Evolutionary conservation across 2,797 vertebrate species (phyloP).

Genomic region (Sebastes miniatus): DNA sequence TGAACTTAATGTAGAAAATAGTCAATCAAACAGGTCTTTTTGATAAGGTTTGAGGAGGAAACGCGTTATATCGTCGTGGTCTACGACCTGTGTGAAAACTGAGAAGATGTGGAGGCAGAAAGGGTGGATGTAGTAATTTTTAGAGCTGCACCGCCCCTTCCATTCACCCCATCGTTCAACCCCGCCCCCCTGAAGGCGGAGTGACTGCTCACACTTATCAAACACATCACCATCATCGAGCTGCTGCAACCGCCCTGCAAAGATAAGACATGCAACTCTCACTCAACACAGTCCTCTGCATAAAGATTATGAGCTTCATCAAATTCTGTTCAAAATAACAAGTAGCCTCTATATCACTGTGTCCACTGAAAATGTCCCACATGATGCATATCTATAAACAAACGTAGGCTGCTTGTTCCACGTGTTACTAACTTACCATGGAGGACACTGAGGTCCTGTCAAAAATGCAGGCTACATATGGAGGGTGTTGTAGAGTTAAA

Average conservation of each 20-base stretch:
- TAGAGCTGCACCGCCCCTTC: slow-evolving; percentile 25
- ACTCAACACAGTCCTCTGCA: neutral
- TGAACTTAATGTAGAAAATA: neutral
- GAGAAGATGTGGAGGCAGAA: neutral
- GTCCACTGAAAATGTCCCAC: neutral
- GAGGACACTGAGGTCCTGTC: neutral
- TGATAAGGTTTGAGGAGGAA: neutral
- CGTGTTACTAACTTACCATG: neutral
- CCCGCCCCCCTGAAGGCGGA: slow-evolving; percentile 30
- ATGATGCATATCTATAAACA: neutral
- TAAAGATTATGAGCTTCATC: neutral
- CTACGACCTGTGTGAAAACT: slow-evolving; percentile 19
- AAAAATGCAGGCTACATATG: too few species aligned
- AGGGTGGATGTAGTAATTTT: slow-evolving; percentile 50
- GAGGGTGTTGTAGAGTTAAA: neutral
- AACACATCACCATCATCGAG: neutral
- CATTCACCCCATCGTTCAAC: slow-evolving; percentile 35
- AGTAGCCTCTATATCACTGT: too few species aligned
- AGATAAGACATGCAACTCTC: neutral
- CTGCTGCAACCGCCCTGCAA: neutral
- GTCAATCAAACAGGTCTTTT: neutral
- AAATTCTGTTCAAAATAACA: neutral
- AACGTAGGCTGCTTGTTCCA: neutral
- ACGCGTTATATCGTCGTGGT: neutral
- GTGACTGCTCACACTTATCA: neutral